These are phyloP conservation scores for Trigoniulus corallinus DNA, from an alignment of 1,140 invertebrate genomes.

Conservation along the genomic window DNA sequence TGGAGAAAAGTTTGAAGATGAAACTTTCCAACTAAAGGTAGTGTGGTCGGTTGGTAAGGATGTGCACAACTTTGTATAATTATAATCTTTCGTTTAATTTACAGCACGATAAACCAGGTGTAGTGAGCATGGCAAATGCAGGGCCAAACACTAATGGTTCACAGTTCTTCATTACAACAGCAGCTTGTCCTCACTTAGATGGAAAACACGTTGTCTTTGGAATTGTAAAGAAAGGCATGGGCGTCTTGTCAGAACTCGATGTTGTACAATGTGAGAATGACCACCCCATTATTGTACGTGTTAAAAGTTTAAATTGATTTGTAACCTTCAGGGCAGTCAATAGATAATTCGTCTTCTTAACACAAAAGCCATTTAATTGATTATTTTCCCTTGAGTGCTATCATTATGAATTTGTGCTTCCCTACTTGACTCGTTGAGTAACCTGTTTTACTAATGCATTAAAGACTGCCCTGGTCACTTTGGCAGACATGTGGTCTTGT, in stretches of 20 bases:
- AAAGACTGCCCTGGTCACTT: neutral
- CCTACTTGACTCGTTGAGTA: neutral
- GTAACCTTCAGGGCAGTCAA: no score
- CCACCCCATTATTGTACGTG: conserved; percentile 14
- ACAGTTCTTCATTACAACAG: conserved; percentile 86
- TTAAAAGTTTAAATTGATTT: neutral
- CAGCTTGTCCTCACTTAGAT: conserved; percentile 66
- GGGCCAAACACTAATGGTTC: conserved; percentile 79
- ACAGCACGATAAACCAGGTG: conserved; percentile 38
- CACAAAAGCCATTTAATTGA: neutral
- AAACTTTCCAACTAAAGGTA: conserved; percentile 55
- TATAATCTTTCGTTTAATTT: conserved; percentile 30
- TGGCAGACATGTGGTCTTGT: neutral
- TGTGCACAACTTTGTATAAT: no score
- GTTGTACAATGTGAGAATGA: conserved; percentile 25
- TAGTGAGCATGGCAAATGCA: conserved; percentile 79
- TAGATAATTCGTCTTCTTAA: no score
- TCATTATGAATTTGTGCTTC: neutral
- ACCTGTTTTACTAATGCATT: neutral
- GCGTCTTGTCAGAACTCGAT: conserved; percentile 44
- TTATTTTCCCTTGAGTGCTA: neutral
- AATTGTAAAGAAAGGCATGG: conserved; percentile 48
- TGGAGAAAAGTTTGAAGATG: conserved; percentile 71
- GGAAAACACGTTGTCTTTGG: conserved; percentile 84
- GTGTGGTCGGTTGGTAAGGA: no score